Conservation (phyloP, 37 sponge, comb jelly and placozoan species). For the Haliclona indistincta region DNA sequence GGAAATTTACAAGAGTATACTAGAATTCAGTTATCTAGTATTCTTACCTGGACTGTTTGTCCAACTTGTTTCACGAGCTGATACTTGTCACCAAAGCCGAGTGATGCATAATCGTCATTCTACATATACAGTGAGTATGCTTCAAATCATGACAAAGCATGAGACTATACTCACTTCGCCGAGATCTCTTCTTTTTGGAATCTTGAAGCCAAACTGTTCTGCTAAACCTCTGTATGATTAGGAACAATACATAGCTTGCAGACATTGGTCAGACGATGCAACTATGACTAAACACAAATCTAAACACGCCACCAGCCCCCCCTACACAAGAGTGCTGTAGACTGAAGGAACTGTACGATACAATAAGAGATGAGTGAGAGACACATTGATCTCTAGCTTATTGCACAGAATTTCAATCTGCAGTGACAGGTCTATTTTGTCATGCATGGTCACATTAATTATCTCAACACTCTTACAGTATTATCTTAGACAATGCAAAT, state of each 20-base stretch:
- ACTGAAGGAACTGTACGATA: too few relatives aligned
- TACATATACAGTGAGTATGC: background rate
- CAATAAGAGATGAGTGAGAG: too few relatives aligned
- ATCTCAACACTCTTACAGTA: too few relatives aligned
- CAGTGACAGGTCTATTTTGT: too few relatives aligned
- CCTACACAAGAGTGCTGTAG: too few relatives aligned
- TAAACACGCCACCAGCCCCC: too few relatives aligned
- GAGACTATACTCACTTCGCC: background rate
- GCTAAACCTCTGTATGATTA: slow-evolving; percentile 51
- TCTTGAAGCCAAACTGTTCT: slow-evolving; percentile 68
- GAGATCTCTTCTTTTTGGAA: background rate
- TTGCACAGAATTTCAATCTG: too few relatives aligned
- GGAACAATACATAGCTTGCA: background rate
- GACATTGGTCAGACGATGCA: background rate
- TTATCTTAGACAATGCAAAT: background rate
- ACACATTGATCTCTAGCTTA: too few relatives aligned
- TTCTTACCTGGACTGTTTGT: slow-evolving; percentile 55
- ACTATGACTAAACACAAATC: too few relatives aligned
- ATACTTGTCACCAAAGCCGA: slow-evolving; percentile 43
- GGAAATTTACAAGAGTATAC: background rate
- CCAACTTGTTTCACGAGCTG: slow-evolving; percentile 70
- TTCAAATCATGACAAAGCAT: background rate
- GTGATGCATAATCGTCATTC: background rate
- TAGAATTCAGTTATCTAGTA: background rate
- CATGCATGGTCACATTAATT: too few relatives aligned